phyloP scores from a whole-genome alignment of 2,888 invertebrate species.

The Drosophila parthenogenetica region DNA sequence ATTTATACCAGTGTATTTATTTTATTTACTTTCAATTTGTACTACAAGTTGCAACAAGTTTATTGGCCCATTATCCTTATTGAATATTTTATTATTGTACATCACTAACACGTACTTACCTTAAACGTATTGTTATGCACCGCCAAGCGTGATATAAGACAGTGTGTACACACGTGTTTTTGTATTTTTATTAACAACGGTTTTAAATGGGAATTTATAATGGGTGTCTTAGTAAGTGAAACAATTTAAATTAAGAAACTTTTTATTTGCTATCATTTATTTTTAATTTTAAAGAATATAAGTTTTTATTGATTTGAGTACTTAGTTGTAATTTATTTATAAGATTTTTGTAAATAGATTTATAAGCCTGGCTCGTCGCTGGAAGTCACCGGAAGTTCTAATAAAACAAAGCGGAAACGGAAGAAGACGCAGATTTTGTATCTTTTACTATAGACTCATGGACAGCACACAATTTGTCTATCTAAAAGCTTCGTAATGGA shows the following conservation, averaged over 20 bases:
- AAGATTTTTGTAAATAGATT: too few relatives aligned
- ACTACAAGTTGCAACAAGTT: constrained; percentile 33
- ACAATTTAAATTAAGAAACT: neutral
- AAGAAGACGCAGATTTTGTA: neutral
- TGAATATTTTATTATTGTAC: constrained; percentile 18
- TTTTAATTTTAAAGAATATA: too few relatives aligned
- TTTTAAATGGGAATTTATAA: neutral
- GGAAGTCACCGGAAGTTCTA: neutral
- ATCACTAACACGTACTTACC: constrained; percentile 41
- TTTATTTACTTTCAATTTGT: constrained; percentile 24
- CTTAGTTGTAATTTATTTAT: too few relatives aligned
- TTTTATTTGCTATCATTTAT: too few relatives aligned
- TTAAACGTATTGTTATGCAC: constrained; percentile 1
- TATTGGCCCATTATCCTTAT: constrained; percentile 59
- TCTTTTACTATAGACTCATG: neutral
- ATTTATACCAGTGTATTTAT: constrained; percentile 8
- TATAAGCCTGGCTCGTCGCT: too few relatives aligned
- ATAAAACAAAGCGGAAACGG: neutral
- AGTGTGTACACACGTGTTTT: constrained; percentile 8
- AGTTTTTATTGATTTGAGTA: too few relatives aligned
- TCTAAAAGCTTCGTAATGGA: constrained; percentile 7
- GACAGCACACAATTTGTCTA: too few relatives aligned
- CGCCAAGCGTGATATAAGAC: neutral
- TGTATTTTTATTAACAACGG: neutral
- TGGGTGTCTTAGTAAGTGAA: neutral